These are phyloP conservation scores for Crocidura indochinensis DNA, from an alignment of 2,797 vertebrate species.

Conservation along the genomic window DNA sequence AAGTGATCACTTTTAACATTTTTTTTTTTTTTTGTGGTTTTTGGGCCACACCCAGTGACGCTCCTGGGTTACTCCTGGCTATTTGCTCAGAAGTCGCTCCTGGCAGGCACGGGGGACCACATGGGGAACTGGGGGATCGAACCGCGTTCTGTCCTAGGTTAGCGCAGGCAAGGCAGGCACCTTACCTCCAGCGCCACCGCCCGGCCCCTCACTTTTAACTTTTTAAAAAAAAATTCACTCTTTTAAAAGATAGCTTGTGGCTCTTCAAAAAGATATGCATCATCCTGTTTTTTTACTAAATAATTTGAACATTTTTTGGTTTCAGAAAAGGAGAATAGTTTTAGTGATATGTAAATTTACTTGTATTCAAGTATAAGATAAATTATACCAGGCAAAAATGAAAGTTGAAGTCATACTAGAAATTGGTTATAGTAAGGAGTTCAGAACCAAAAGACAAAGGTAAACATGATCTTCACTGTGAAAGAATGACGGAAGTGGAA, in stretches of 20 bases:
- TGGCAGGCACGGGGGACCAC: too few species aligned
- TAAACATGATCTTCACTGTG: neutral
- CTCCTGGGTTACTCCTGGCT: too few species aligned
- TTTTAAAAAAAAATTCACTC: neutral
- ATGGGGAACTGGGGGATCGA: too few species aligned
- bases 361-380: constrained; percentile 25
- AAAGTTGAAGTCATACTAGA: constrained; percentile 16
- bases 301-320: constrained; percentile 54
- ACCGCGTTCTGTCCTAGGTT: too few species aligned
- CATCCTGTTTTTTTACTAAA: neutral
- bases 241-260: constrained; percentile 23
- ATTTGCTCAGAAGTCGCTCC: too few species aligned
- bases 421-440: neutral
- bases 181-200: too few species aligned
- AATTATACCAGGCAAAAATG: constrained; percentile 8
- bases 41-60: too few species aligned
- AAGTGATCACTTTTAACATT: neutral
- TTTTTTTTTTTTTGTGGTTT: too few species aligned
- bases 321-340: constrained; percentile 15
- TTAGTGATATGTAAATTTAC: constrained; percentile 38
- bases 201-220: neutral
- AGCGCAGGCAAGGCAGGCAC: too few species aligned
- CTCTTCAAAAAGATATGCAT: neutral
- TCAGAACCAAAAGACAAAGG: neutral
- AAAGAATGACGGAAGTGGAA: too few species aligned